A percentile compares a stretch with the other conserved stretches of the same genome.
Conservation (phyloP, 2,888 invertebrate species). For the Cryptocheilus praepositus region DNA sequence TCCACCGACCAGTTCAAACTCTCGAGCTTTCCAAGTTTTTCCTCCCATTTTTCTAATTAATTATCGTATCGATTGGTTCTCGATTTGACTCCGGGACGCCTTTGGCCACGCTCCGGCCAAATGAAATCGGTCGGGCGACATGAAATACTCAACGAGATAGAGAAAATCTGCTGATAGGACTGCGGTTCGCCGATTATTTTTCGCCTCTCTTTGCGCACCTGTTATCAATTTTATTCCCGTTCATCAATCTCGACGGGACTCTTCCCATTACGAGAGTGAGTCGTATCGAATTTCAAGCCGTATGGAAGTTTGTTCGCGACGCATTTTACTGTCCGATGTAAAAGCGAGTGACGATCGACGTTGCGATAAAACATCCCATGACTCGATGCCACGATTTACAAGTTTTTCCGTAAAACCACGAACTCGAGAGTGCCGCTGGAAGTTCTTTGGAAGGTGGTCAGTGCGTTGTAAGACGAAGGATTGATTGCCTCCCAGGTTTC, state of each 20-base stretch:
- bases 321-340: not conserved
- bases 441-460: constrained; percentile 62
- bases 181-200: no score
- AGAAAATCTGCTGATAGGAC: not conserved
- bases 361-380: not conserved
- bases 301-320: no score
- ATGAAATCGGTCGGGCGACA: constrained; percentile 50
- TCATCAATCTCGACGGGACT: no score
- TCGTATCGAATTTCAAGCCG: no score
- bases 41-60: constrained; percentile 69
- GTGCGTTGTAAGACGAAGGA: constrained; percentile 70
- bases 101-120: constrained; percentile 47
- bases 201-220: no score
- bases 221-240: no score
- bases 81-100: constrained; percentile 59
- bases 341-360: not conserved
- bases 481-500: constrained; percentile 70
- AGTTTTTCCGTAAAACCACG: constrained; percentile 7
- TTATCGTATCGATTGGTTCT: constrained; percentile 69
- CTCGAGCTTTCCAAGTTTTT: constrained; percentile 64
- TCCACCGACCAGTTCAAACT: constrained; percentile 51
- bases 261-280: no score
- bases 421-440: constrained; percentile 36
- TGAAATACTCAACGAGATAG: not conserved
- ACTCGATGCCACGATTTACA: constrained; percentile 1